Base-by-base conservation (phyloP, 2,113 vertebrate species). In the Lasiurus borealis region DNA sequence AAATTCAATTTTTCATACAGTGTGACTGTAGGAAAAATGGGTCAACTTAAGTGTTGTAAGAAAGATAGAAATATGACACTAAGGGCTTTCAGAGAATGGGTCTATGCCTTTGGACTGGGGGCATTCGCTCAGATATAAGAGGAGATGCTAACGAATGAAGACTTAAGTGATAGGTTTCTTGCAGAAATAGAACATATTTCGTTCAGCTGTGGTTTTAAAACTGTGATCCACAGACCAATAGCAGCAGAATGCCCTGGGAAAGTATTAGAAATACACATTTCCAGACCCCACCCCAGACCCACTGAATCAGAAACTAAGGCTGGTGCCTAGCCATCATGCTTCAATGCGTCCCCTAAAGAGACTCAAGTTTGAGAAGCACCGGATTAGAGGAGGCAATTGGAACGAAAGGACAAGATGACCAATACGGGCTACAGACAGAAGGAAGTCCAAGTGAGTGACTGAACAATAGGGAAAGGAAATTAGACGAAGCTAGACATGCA, bases 1-100 rank as follows among this genome's bases (percentile, higher is more conserved):
- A 93, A 52, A 81, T 81, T 64, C 64, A 95, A 92, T 73, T 77
- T 57, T 91, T 59, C 16, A 40, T 40, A 40, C 19, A 31, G 40
- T 13, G 76, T 31, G 27, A 34, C 66, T 40, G 1, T 13, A 19
- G 64, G 76, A 54, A 88, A 88, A 59, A 64, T 76, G 3, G 10
- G 5, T 46, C 71, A 6, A 72, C 27, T 36, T 59, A 36, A 78
- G 36, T 15, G 0, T 40, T 88, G 40, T 31, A 83, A 92, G 4
- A 80, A 76, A 66, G 11, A 81, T 40, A 62, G 44, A 44, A 48
- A 54, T 83, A 21, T 16, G 25, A 68, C 8, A 50, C 6, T 36
- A 3, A 29, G 44, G 21, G 31, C 3, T 86, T 21, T 85, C 10
- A 78, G 23, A 78, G 21, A 54, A 15, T 76, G 4, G 36, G 40